Conservation (phyloP, 2,888 invertebrate genomes). For the Meiosimyza decipiens region DNA sequence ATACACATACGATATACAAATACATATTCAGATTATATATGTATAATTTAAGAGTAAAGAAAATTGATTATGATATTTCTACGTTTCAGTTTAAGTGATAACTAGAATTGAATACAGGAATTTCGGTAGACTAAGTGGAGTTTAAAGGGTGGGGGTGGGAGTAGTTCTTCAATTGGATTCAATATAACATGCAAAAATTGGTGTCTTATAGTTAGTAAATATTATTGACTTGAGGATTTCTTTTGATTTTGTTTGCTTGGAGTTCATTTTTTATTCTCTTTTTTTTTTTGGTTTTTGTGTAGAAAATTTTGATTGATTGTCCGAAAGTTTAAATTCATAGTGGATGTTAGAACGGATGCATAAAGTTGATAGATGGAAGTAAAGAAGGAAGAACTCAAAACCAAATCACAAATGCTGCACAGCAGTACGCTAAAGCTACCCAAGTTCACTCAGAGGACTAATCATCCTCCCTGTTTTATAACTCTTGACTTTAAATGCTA, state of each 20-base stretch:
- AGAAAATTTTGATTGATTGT: conserved; percentile 64
- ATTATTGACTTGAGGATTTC: conserved; percentile 26
- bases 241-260: not conserved
- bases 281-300: not conserved
- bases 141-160: too few species aligned
- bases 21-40: too few species aligned
- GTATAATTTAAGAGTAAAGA: too few species aligned
- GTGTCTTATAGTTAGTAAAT: conserved; percentile 3
- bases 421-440: not conserved
- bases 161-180: too few species aligned
- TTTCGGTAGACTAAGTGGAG: too few species aligned
- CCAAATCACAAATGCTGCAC: conserved; percentile 12
- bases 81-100: too few species aligned
- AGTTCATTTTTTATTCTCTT: not conserved
- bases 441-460: not conserved
- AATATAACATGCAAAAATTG: conserved; percentile 8
- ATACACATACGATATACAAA: too few species aligned
- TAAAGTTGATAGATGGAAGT: conserved; percentile 23
- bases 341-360: conserved; percentile 30
- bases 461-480: not conserved
- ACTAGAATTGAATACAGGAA: too few species aligned
- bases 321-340: conserved; percentile 58
- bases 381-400: conserved; percentile 23
- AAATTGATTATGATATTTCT: too few species aligned
- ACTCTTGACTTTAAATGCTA: conserved; percentile 23